Evolutionary conservation across 2,797 vertebrate genomes (phyloP).

Genomic region (Psittacula echo): DNA sequence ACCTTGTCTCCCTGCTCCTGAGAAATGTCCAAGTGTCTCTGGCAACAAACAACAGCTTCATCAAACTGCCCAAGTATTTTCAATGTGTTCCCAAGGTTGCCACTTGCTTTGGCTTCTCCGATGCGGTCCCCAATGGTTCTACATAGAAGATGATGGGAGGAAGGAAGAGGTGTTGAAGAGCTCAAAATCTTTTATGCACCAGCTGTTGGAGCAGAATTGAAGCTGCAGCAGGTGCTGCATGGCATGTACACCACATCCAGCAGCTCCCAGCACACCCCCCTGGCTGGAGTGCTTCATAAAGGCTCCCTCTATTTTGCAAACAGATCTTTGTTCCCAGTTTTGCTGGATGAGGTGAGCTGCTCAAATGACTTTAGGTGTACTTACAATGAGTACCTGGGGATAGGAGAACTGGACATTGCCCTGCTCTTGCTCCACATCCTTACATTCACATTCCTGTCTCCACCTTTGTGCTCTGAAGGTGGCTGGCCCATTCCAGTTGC

Average conservation of each 20-base stretch:
- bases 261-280: not conserved
- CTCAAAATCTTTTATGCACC: not conserved
- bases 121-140: constrained; percentile 96
- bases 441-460: not conserved
- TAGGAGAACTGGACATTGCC: not conserved
- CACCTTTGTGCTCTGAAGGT: not conserved
- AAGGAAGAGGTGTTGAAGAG: not conserved
- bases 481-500: not conserved
- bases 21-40: constrained; percentile 95
- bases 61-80: constrained; percentile 95
- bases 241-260: not conserved
- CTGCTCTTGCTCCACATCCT: not conserved
- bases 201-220: not conserved
- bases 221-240: not conserved
- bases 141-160: not conserved
- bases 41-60: constrained; percentile 93
- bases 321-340: not conserved
- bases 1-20: constrained; percentile 97
- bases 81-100: constrained; percentile 95
- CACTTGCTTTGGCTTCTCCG: constrained; percentile 96
- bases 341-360: not conserved
- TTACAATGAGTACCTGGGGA: not conserved
- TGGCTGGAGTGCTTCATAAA: not conserved
- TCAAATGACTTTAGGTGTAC: not conserved
- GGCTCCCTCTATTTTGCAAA: not conserved